Evolutionary conservation across 2,113 vertebrate genomes (phyloP).

Genomic region (Isurus oxyrinchus): DNA sequence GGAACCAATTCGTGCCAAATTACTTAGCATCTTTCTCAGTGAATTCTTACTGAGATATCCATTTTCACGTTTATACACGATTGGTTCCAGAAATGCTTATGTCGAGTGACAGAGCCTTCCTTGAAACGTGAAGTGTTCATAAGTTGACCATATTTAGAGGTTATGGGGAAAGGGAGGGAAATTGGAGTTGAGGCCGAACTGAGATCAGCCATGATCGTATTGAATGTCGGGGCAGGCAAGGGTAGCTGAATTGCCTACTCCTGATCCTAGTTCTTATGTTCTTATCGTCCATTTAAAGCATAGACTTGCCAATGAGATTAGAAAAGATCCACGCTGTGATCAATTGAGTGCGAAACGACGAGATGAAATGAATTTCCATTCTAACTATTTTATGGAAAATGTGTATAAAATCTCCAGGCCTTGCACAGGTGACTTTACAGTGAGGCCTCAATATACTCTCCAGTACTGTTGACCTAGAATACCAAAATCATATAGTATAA

Average conservation of each 20-base stretch:
- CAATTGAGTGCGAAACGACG: background rate
- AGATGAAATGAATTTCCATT: background rate
- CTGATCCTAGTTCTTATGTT: too few species aligned
- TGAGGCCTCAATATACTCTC: fast-evolving
- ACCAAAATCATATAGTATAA: background rate
- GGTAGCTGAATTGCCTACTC: too few species aligned
- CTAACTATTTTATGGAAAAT: background rate
- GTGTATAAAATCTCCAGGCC: background rate
- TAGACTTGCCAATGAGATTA: background rate
- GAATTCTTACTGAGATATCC: background rate
- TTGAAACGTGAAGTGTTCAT: background rate
- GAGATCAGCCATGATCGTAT: too few species aligned
- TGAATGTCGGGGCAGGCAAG: too few species aligned
- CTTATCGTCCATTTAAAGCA: background rate
- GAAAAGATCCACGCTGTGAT: background rate
- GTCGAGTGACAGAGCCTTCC: background rate
- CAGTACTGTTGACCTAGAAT: background rate
- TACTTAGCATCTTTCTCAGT: background rate
- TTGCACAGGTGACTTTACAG: background rate
- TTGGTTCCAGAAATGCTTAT: background rate
- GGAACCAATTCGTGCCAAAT: background rate
- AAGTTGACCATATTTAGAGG: background rate
- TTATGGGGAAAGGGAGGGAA: too few species aligned
- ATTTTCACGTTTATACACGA: background rate
- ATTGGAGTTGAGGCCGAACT: too few species aligned